These are phyloP conservation scores for Henricia sp. DNA, from an alignment of 53 echinoderm and acorn worm genomes.

Conservation along the genomic window DNA sequence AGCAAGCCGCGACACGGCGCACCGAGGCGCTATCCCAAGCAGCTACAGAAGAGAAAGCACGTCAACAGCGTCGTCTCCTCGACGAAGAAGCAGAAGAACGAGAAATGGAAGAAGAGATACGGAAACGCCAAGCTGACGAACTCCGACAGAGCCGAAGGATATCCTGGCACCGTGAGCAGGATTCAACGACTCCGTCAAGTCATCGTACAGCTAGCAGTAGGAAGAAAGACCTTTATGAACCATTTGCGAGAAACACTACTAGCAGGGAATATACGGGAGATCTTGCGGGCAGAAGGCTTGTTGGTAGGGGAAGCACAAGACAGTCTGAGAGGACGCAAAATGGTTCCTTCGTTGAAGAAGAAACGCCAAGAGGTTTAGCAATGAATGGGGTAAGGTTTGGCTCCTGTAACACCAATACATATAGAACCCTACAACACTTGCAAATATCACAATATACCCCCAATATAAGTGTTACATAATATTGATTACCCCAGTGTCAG, in stretches of 20 bases:
- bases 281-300: background rate
- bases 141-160: slow-evolving; percentile 51
- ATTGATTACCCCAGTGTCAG: too few species aligned
- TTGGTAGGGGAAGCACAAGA: slow-evolving; percentile 9
- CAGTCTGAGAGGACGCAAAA: slow-evolving; percentile 34
- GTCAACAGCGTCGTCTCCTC: background rate
- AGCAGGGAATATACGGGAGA: slow-evolving; percentile 17
- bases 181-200: slow-evolving; percentile 3
- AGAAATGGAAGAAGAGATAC: slow-evolving; percentile 59
- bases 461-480: too few species aligned
- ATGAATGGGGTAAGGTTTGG: slow-evolving; percentile 1
- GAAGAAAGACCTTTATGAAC: slow-evolving; percentile 10
- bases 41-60: background rate
- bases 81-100: slow-evolving; percentile 30
- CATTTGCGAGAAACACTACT: background rate
- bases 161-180: slow-evolving; percentile 38
- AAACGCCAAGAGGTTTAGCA: background rate
- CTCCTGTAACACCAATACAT: too few species aligned
- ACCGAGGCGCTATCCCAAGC: too few species aligned
- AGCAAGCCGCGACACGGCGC: background rate
- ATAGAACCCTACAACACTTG: background rate
- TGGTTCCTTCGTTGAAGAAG: background rate
- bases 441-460: too few species aligned
- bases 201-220: background rate
- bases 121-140: slow-evolving; percentile 57